These are phyloP conservation scores for Arbacia lixula DNA, from an alignment of 53 echinoderm and acorn worm genomes.

Conservation along the genomic window DNA sequence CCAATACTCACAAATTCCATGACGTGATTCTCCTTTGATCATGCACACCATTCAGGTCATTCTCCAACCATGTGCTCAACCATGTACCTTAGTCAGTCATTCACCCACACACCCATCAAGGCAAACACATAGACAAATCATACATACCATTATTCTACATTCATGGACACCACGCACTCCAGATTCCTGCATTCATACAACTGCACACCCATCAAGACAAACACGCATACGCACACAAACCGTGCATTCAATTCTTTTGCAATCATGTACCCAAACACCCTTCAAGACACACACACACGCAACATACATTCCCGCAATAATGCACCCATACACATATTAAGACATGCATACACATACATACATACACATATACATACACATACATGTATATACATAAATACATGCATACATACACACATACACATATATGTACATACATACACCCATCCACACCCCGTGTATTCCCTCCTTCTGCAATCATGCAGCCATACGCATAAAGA, in stretches of 20 bases:
- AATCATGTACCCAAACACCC: background rate
- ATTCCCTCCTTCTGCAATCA: no score
- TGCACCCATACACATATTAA: background rate
- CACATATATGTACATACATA: no score
- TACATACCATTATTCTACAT: background rate
- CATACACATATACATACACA: background rate
- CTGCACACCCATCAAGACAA: background rate
- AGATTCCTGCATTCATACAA: background rate
- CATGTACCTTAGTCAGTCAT: no score
- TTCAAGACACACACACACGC: background rate
- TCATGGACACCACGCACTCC: no score
- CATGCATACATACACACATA: background rate
- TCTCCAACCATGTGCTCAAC: no score
- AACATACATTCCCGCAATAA: background rate
- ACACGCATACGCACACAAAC: conserved; percentile 1
- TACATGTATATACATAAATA: background rate
- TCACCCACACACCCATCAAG: background rate
- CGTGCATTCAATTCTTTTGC: background rate
- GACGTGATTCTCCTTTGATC: background rate
- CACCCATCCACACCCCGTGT: no score
- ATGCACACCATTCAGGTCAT: background rate
- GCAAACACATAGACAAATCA: background rate
- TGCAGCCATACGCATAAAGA: background rate
- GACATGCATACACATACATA: conserved; percentile 2
- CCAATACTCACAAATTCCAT: background rate